Evolutionary conservation across 92 coral and sea anemone genomes (phyloP), one percentile per base, ranked within the genome.

Genomic region (Palythoa caribaeorum): DNA sequence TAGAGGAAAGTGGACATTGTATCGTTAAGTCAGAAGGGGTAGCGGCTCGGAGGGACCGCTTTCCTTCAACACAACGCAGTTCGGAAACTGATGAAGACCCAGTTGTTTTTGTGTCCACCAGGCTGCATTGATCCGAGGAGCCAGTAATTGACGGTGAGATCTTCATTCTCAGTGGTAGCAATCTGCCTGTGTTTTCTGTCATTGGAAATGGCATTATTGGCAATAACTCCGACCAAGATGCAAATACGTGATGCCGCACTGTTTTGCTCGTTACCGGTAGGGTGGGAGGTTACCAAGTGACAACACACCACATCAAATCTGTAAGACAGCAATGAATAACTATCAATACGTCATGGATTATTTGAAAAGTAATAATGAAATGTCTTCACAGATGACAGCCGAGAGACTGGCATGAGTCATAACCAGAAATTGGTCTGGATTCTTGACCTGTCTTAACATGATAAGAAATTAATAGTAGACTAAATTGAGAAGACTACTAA

Each of bases 161-260:
- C 76, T 81, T 81, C 86, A 44, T 81, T 40, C 86, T 63, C n/a
- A 44, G 59, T 66, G 86, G 86, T n/a, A 81, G 40, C 59, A 81
- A 52, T 44, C 86, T 81, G 86, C 75, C 75, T 44, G 75, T 63
- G 20, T 81, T 81, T 48, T 81, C 86, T 50, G 74, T 81, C 86
- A 81, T 81, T 57, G 65, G 86, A 81, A 81, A 81, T 63, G 86
- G 86, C 86, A 81, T 81, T 62, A 66, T 81, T 0, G 50, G 50
- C 4, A 44, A 44, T 44, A 44, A 44, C 50, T 44, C 5, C 50
- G 2, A 44, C 50, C 5, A 2, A 1, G 50, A 44, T 44, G 50
- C 7, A 8, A 44, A 44, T 44, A 44, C 28, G 50, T 0, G 4
- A 8, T 44, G 50, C 50, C 1, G 47, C 71, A 5, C 47, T 38